Conservation (phyloP, 2,888 invertebrate genomes). For the Lycia hirtaria region DNA sequence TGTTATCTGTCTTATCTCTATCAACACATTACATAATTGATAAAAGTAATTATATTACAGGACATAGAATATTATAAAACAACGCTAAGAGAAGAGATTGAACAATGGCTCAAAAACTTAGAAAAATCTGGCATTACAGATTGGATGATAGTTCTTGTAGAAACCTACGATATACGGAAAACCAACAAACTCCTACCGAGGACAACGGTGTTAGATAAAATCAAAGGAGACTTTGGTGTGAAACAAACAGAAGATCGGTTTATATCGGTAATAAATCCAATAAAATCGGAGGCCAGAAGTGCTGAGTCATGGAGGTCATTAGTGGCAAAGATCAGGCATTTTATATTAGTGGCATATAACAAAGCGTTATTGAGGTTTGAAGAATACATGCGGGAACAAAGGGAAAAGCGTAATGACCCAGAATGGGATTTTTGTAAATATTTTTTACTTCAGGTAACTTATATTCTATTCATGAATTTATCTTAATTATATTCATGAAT, state of each 20-base stretch:
- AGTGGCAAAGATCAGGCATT: slow-evolving; percentile 92
- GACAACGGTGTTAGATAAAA: slow-evolving; percentile 97
- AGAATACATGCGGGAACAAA: slow-evolving; percentile 94
- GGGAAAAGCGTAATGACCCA: slow-evolving; percentile 95
- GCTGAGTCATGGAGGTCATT: slow-evolving; percentile 96
- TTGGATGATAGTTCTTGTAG: slow-evolving; percentile 97
- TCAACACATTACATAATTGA: slow-evolving; percentile 16
- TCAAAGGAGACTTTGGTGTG: slow-evolving; percentile 96
- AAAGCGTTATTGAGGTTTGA: slow-evolving; percentile 94
- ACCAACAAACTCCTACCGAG: slow-evolving; percentile 96
- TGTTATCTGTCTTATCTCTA: slow-evolving; percentile 1
- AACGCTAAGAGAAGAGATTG: slow-evolving; percentile 94
- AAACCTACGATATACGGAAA: slow-evolving; percentile 95
- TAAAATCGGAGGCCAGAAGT: slow-evolving; percentile 94
- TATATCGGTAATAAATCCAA: slow-evolving; percentile 95
- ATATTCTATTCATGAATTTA: neutral
- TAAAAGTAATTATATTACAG: slow-evolving; percentile 75
- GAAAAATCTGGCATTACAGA: slow-evolving; percentile 91
- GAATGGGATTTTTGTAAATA: slow-evolving; percentile 98
- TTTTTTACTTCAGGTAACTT: slow-evolving; percentile 93
- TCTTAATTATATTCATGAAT: neutral
- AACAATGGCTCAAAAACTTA: slow-evolving; percentile 93
- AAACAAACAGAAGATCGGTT: slow-evolving; percentile 94
- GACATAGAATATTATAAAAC: slow-evolving; percentile 97
- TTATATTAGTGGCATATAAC: slow-evolving; percentile 94